phyloP scores from a whole-genome alignment of 30 jellyfish, hydroid and myxozoan genomes.

The Hydractinia symbiolongicarpus region DNA sequence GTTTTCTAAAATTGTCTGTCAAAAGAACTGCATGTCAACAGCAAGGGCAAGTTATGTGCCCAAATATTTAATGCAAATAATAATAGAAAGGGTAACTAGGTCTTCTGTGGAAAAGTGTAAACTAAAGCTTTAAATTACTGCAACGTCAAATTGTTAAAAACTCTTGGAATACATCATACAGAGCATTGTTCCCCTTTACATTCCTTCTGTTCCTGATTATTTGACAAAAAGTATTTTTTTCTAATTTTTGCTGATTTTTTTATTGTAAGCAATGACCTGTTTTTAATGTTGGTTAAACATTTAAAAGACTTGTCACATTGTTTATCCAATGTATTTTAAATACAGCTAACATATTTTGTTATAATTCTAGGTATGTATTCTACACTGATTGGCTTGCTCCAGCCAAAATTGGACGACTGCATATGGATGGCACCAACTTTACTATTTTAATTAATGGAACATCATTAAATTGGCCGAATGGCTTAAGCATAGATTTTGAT shows the following conservation, averaged over 20 bases:
- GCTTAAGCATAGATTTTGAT: conserved; percentile 68
- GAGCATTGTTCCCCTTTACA: too few relatives aligned
- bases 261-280: background rate
- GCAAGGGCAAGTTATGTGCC: too few relatives aligned
- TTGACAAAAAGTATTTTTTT: background rate
- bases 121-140: too few relatives aligned
- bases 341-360: background rate
- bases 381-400: conserved; percentile 95
- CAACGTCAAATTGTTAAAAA: too few relatives aligned
- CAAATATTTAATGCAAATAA: too few relatives aligned
- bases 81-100: too few relatives aligned
- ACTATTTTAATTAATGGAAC: conserved; percentile 55
- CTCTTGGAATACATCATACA: too few relatives aligned
- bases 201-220: too few relatives aligned
- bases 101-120: too few relatives aligned
- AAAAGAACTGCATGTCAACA: too few relatives aligned
- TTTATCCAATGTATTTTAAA: background rate
- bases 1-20: too few relatives aligned
- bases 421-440: conserved; percentile 86
- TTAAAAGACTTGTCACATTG: background rate
- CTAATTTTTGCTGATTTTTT: background rate
- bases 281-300: background rate
- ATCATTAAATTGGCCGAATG: conserved; percentile 84
- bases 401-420: conserved; percentile 79
- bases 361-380: conserved; percentile 50